Conservation (phyloP, 1,140 invertebrate species). For the Eupeodes corollae region DNA sequence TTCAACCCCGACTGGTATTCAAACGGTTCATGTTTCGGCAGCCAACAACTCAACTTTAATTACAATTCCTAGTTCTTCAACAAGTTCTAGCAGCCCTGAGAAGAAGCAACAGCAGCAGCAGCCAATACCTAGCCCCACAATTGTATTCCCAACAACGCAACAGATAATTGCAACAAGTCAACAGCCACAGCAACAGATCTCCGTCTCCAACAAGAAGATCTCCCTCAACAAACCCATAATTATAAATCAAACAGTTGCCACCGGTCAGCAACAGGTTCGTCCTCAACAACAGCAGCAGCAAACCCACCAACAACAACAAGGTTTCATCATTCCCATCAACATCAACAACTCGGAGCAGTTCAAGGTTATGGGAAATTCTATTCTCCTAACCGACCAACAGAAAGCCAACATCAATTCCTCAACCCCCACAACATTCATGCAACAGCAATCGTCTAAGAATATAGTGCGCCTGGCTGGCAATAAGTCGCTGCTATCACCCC, state of each 20-base stretch:
- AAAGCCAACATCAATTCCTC: neutral
- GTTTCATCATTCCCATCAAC: slow-evolving; percentile 11
- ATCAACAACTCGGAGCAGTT: neutral
- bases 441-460: slow-evolving; percentile 20
- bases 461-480: slow-evolving; percentile 22
- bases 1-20: slow-evolving; percentile 27
- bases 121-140: neutral
- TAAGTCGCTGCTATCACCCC: too few relatives aligned
- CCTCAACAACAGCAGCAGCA: neutral
- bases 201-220: slow-evolving; percentile 13
- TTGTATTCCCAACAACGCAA: neutral
- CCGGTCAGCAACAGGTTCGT: neutral
- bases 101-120: neutral
- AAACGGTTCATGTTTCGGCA: slow-evolving; percentile 31
- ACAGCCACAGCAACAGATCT: neutral
- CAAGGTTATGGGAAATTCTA: neutral
- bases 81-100: neutral
- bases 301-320: slow-evolving; percentile 2
- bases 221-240: slow-evolving; percentile 16
- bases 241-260: slow-evolving; percentile 9
- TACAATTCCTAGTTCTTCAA: neutral
- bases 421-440: slow-evolving; percentile 5
- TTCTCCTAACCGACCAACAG: neutral
- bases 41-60: neutral
- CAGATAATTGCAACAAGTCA: neutral